These are phyloP conservation scores for Uria aalge DNA, from an alignment of 2,113 vertebrate genomes.

Conservation along the genomic window DNA sequence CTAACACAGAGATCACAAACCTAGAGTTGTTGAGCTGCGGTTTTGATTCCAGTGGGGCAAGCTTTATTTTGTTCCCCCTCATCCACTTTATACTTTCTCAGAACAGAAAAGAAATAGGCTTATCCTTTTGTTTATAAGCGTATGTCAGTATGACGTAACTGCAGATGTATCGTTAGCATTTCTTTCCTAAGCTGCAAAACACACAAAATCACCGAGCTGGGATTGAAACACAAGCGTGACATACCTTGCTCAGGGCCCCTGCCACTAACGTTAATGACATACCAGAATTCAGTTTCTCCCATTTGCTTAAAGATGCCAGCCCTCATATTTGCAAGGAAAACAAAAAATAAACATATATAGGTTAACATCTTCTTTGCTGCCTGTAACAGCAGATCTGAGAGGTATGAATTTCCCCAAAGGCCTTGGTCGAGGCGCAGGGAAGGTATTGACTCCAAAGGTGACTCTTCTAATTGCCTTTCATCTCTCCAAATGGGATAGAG, in stretches of 20 bases:
- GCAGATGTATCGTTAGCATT: not conserved
- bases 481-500: not conserved
- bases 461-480: not conserved
- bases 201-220: not conserved
- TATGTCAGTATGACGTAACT: not conserved
- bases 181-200: not conserved
- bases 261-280: not conserved
- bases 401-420: not conserved
- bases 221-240: not conserved
- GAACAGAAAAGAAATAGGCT: not conserved
- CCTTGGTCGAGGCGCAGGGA: not conserved
- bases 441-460: not conserved
- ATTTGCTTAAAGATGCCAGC: not conserved
- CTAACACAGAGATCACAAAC: conserved; percentile 32
- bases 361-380: not conserved
- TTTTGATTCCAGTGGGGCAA: conserved; percentile 7
- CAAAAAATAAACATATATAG: not conserved
- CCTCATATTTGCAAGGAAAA: not conserved
- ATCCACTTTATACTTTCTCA: not conserved
- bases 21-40: conserved; percentile 11
- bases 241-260: not conserved
- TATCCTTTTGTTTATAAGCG: not conserved
- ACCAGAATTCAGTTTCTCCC: not conserved
- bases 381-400: not conserved
- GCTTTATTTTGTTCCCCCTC: not conserved